phyloP scores from a whole-genome alignment of 2,888 invertebrate species.

The Philereme transversata region DNA sequence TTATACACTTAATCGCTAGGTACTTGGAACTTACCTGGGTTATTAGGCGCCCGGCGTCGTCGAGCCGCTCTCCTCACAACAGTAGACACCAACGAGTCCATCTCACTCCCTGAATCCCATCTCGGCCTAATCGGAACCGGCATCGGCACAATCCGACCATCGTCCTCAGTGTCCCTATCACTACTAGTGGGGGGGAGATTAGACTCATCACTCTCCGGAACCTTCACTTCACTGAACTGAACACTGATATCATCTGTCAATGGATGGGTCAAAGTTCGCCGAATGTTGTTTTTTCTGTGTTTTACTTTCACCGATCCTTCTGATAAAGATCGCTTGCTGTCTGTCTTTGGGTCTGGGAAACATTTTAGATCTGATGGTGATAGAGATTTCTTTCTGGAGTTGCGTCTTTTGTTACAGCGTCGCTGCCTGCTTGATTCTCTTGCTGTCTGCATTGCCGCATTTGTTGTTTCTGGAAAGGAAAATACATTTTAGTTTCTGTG shows the following conservation, averaged over 20 bases:
- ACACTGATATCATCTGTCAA: constrained; percentile 70
- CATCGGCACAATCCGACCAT: constrained; percentile 61
- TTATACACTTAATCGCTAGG: no score
- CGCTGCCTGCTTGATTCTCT: constrained; percentile 77
- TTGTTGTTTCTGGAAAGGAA: constrained; percentile 61
- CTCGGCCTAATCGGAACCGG: constrained; percentile 63
- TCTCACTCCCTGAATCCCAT: constrained; percentile 81
- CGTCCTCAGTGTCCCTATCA: constrained; percentile 80
- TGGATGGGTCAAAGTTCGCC: constrained; percentile 79
- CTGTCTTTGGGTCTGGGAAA: constrained; percentile 64
- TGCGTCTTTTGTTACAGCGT: constrained; percentile 75
- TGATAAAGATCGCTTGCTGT: constrained; percentile 72
- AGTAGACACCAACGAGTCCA: constrained; percentile 85
- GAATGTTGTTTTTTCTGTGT: constrained; percentile 78
- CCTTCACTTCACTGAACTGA: constrained; percentile 62
- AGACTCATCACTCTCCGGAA: constrained; percentile 76
- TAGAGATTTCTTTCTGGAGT: constrained; percentile 79
- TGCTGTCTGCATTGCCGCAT: constrained; percentile 76
- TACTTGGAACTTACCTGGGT: constrained; percentile 66
- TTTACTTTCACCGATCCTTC: constrained; percentile 79
- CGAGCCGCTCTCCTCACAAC: constrained; percentile 87
- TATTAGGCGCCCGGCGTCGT: constrained; percentile 79
- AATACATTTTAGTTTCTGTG: background rate
- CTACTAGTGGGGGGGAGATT: constrained; percentile 78
- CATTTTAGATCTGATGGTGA: constrained; percentile 78